Evolutionary conservation across 2,113 vertebrate genomes (phyloP).

Genomic region (Podarcis cretensis): DNA sequence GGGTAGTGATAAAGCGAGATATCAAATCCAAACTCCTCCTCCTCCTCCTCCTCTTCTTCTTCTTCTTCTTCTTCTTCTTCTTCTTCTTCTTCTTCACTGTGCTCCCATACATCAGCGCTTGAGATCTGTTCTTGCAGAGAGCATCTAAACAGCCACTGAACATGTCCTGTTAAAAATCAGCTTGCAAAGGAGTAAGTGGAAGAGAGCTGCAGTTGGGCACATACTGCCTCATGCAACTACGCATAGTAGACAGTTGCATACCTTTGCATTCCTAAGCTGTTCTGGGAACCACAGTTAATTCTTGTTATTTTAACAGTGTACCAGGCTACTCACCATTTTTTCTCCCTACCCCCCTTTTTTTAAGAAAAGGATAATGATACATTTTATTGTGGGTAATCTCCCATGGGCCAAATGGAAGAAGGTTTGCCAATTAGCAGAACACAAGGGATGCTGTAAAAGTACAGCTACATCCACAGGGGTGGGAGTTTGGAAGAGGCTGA

Average conservation of each 20-base stretch:
- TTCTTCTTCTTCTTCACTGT: no score
- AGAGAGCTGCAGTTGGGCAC: no score
- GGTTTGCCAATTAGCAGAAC: constrained; percentile 38
- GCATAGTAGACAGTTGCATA: background rate
- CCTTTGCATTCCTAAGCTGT: background rate
- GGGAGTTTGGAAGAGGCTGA: background rate
- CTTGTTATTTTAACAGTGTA: constrained; percentile 27
- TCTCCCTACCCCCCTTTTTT: constrained; percentile 21
- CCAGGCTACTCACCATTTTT: constrained; percentile 23
- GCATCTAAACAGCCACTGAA: background rate
- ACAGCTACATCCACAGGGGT: constrained; percentile 9
- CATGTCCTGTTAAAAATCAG: background rate
- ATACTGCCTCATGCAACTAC: background rate
- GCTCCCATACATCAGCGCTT: background rate
- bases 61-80: no score
- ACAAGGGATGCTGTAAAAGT: background rate
- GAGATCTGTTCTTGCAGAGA: background rate
- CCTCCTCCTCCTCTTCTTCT: no score
- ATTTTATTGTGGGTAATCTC: constrained; percentile 39
- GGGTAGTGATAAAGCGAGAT: no score
- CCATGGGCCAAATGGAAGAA: constrained; percentile 37
- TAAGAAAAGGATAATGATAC: constrained; percentile 52
- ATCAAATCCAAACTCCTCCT: no score
- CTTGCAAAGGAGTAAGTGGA: background rate
- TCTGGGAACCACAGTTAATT: constrained; percentile 32